These are phyloP conservation scores for Sphaeramia orbicularis DNA, from an alignment of 2,797 vertebrate genomes.

Conservation along the genomic window DNA sequence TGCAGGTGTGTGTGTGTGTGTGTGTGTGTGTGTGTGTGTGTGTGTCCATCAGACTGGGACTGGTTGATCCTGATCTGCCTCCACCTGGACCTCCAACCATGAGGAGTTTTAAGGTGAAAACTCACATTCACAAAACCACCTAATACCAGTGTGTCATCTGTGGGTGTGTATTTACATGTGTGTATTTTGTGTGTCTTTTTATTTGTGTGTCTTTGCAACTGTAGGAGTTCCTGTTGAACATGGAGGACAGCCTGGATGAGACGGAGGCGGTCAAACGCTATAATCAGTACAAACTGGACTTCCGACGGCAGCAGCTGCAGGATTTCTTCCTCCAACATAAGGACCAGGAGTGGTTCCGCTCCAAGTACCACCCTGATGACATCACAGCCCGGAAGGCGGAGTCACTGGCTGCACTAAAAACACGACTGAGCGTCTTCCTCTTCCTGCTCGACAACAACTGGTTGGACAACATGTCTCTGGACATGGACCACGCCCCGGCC, in stretches of 20 bases:
- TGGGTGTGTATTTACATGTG: background rate
- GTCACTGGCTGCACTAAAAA: conserved; percentile 87
- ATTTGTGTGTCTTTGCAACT: background rate
- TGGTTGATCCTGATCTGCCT: conserved; percentile 88
- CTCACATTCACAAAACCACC: too few species aligned
- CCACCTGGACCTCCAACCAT: conserved; percentile 86
- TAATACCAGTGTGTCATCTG: background rate
- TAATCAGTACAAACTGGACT: conserved; percentile 95
- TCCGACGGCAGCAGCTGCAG: conserved; percentile 94
- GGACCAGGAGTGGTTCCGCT: conserved; percentile 94
- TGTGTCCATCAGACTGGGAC: conserved; percentile 82
- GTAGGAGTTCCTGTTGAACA: conserved; percentile 86
- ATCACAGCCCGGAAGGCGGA: conserved; percentile 86
- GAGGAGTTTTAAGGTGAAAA: conserved; percentile 89
- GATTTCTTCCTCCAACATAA: conserved; percentile 95
- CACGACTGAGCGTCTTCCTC: conserved; percentile 87
- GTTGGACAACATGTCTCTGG: conserved; percentile 87
- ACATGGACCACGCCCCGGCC: conserved; percentile 88
- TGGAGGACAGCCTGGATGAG: conserved; percentile 92
- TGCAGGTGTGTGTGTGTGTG: too few species aligned
- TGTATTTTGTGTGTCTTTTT: fast-evolving
- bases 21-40: too few species aligned
- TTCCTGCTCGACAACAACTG: conserved; percentile 89
- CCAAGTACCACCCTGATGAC: conserved; percentile 93
- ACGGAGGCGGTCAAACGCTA: conserved; percentile 94